Percentiles rank a stretch among this genome's conserved stretches.
phyloP scores from a whole-genome alignment of 2,888 invertebrate species.

The Meiosimyza decipiens region DNA sequence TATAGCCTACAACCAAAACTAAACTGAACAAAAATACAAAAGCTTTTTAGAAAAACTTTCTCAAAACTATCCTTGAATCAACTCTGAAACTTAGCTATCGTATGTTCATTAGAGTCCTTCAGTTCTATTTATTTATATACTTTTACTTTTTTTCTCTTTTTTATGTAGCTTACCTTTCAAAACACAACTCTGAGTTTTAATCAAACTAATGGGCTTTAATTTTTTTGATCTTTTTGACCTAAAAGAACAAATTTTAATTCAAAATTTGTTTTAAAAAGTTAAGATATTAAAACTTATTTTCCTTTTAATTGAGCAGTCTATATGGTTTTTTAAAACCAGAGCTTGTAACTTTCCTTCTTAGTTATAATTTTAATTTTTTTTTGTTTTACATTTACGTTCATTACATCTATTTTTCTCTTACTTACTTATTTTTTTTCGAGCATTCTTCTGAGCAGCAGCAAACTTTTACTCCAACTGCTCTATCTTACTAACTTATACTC shows the following conservation, averaged over 20 bases:
- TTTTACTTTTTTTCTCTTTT: neutral
- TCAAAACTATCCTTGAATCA: neutral
- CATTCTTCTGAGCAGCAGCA: neutral
- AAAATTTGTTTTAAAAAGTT: too few relatives aligned
- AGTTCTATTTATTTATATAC: neutral
- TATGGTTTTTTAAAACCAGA: too few relatives aligned
- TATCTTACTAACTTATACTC: conserved; percentile 31
- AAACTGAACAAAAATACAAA: conserved; percentile 1
- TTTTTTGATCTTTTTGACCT: neutral
- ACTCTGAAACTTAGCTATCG: conserved; percentile 1
- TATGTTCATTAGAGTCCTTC: neutral
- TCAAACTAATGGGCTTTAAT: too few relatives aligned
- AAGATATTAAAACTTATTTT: neutral
- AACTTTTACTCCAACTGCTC: neutral
- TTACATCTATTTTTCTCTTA: conserved; percentile 10
- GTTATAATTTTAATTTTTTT: too few relatives aligned
- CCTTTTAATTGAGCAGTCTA: neutral
- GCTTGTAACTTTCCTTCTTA: too few relatives aligned
- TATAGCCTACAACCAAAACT: neutral
- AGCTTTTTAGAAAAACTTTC: neutral
- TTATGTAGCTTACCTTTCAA: neutral
- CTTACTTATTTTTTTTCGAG: conserved; percentile 16
- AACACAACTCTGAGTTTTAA: neutral
- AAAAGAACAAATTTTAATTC: neutral
- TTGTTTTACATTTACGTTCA: neutral